A percentile compares a stretch with the other conserved stretches of the same genome.
phyloP scores from a whole-genome alignment of 2,113 vertebrate species.

The Xiphophorus maculatus region DNA sequence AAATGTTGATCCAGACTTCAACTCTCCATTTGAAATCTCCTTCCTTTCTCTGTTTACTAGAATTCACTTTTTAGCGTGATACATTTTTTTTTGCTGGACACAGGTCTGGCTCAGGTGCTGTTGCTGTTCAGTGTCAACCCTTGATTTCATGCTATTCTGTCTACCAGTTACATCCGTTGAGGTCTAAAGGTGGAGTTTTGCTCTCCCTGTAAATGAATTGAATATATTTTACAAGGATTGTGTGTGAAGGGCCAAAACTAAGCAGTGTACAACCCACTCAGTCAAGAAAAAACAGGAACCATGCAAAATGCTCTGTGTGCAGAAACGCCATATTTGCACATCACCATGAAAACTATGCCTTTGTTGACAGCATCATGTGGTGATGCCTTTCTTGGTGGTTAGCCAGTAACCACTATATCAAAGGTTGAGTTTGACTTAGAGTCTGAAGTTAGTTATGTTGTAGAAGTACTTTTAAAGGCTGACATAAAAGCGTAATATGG shows the following conservation, averaged over 20 bases:
- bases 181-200: slow-evolving; percentile 23
- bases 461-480: too few species aligned
- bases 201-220: too few species aligned
- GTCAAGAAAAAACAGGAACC: too few species aligned
- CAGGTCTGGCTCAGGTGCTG: background rate
- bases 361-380: background rate
- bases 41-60: slow-evolving; percentile 3
- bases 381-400: background rate
- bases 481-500: too few species aligned
- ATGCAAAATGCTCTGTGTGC: too few species aligned
- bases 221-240: background rate
- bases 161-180: slow-evolving; percentile 14
- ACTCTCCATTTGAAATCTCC: slow-evolving; percentile 31
- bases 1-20: slow-evolving; percentile 39
- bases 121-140: slow-evolving; percentile 7
- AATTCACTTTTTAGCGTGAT: slow-evolving; percentile 26
- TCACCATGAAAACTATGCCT: background rate
- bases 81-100: slow-evolving; percentile 54
- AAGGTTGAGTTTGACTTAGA: background rate
- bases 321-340: background rate
- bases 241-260: background rate
- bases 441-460: too few species aligned
- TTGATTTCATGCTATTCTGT: slow-evolving; percentile 6
- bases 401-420: background rate
- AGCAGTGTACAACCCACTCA: background rate